Conservation (phyloP, 1,140 invertebrate genomes). For the Holotrichia oblita region DNA sequence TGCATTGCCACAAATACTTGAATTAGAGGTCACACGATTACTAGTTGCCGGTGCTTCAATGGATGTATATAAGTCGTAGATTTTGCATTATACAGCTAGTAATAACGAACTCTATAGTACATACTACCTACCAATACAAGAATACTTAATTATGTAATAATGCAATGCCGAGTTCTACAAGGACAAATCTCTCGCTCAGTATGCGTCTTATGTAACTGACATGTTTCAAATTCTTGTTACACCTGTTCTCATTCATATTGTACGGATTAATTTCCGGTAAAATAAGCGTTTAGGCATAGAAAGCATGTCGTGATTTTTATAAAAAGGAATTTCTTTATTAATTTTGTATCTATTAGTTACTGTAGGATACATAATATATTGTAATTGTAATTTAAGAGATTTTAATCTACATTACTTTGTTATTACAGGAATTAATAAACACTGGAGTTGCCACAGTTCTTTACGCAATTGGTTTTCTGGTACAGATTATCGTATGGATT, state of each 20-base stretch:
- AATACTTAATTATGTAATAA: no score
- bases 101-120: no score
- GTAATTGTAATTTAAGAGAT: not conserved
- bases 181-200: not conserved
- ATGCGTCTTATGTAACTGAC: not conserved
- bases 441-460: conserved; percentile 19
- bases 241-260: not conserved
- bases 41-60: no score
- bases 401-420: not conserved
- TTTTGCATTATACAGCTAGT: no score
- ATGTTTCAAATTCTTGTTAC: not conserved
- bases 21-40: no score
- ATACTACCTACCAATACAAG: no score
- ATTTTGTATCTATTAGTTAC: no score
- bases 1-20: no score
- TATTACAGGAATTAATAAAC: conserved; percentile 19
- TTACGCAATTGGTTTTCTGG: conserved; percentile 19
- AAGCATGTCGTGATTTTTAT: no score
- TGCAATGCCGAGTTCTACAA: not conserved
- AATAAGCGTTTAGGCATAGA: no score
- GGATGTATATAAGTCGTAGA: no score
- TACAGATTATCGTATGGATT: conserved; percentile 24
- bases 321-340: not conserved
- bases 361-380: not conserved
- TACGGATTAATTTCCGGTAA: not conserved